Percentiles rank a stretch among this genome's conserved stretches.
Conservation (phyloP, 2,113 vertebrate genomes). For the Macquaria australasica region DNA sequence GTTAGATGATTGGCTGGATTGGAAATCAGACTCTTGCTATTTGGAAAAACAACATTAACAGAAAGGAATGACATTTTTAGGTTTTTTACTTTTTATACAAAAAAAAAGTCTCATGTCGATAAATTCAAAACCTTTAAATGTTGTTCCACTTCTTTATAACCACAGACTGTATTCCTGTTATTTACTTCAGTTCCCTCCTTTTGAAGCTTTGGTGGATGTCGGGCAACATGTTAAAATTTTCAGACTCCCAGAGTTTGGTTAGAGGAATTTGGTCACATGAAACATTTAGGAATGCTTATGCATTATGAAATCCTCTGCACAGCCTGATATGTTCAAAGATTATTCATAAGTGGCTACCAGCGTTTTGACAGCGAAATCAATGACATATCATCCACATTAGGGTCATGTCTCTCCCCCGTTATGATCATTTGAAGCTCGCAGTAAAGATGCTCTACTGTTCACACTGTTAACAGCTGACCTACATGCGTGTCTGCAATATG, state of each 20-base stretch:
- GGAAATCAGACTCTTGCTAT: slow-evolving; percentile 6
- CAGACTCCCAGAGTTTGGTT: background rate
- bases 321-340: slow-evolving; percentile 37
- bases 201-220: slow-evolving; percentile 19
- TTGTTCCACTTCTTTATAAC: background rate
- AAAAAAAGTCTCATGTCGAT: background rate
- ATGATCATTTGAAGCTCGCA: background rate
- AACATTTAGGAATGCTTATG: slow-evolving; percentile 45
- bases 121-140: background rate
- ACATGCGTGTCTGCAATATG: slow-evolving; percentile 5
- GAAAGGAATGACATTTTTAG: slow-evolving; percentile 40
- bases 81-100: background rate
- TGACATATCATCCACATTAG: slow-evolving; percentile 13
- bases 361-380: slow-evolving; percentile 49
- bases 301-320: slow-evolving; percentile 43
- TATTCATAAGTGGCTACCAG: slow-evolving; percentile 32
- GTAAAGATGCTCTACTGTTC: background rate
- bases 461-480: slow-evolving; percentile 18
- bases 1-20: background rate
- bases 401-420: background rate
- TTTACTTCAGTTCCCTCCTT: background rate
- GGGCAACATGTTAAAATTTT: slow-evolving; percentile 32
- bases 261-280: slow-evolving; percentile 35
- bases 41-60: background rate
- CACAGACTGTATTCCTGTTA: background rate